Percentiles rank a stretch among this genome's conserved stretches.
Evolutionary conservation across 2,888 invertebrate genomes (phyloP).

Genomic region (Brachyptera risi): DNA sequence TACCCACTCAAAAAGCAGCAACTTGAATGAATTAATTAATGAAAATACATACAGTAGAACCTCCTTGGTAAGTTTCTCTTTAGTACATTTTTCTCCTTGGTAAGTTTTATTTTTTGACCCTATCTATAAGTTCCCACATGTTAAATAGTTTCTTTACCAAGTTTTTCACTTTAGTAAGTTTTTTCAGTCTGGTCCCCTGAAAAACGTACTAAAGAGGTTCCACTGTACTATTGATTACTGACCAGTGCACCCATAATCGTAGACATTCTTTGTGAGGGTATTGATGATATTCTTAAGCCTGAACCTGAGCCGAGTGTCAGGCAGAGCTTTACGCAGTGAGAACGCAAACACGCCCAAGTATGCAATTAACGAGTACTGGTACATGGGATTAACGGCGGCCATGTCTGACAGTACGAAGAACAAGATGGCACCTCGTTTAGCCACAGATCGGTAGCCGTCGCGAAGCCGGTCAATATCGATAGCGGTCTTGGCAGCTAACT

Average conservation of each 20-base stretch:
- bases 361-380: constrained; percentile 83
- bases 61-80: too few species aligned
- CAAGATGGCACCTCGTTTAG: constrained; percentile 80
- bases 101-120: too few species aligned
- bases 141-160: too few species aligned
- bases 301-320: constrained; percentile 69
- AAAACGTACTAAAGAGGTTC: too few species aligned
- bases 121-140: too few species aligned
- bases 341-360: constrained; percentile 81
- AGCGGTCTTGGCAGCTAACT: constrained; percentile 69
- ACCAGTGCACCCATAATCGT: constrained; percentile 87
- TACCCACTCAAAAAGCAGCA: too few species aligned
- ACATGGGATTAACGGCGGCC: constrained; percentile 86
- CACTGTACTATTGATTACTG: too few species aligned
- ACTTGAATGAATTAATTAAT: too few species aligned
- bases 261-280: constrained; percentile 81
- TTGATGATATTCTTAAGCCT: constrained; percentile 78
- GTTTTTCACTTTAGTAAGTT: too few species aligned
- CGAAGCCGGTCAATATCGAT: constrained; percentile 76
- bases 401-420: constrained; percentile 90
- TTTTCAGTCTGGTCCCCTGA: too few species aligned
- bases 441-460: constrained; percentile 81
- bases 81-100: too few species aligned
- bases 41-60: too few species aligned
- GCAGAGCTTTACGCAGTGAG: constrained; percentile 76